Evolutionary conservation across 1,140 invertebrate species (phyloP).

Genomic region (Anastrepha obliqua): DNA sequence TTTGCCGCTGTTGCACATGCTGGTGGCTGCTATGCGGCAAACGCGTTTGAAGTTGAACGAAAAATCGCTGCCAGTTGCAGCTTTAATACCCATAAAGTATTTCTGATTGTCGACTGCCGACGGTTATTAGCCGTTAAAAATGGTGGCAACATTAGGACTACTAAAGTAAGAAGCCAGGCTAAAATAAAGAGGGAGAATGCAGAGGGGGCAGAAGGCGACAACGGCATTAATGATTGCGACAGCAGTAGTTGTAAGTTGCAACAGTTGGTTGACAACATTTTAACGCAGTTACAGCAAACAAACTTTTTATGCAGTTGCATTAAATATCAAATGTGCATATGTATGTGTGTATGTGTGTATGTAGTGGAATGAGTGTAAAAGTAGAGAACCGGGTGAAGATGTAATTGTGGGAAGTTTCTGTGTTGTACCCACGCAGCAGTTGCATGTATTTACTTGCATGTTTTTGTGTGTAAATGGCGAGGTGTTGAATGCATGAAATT

Average conservation of each 20-base stretch:
- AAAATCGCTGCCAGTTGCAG: slow-evolving; percentile 74
- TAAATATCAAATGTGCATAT: neutral
- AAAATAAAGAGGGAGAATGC: neutral
- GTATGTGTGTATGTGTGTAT: neutral
- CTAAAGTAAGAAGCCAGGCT: neutral
- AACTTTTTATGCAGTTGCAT: neutral
- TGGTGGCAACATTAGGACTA: slow-evolving; percentile 34
- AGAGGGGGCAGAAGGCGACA: slow-evolving; percentile 5
- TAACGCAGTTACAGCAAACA: slow-evolving; percentile 45
- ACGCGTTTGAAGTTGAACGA: slow-evolving; percentile 71
- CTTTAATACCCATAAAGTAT: slow-evolving; percentile 74
- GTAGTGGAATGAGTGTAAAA: neutral
- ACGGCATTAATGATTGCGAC: slow-evolving; percentile 35
- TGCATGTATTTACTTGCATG: neutral
- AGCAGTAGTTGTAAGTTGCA: slow-evolving; percentile 39
- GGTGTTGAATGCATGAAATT: neutral
- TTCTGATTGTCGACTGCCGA: slow-evolving; percentile 59
- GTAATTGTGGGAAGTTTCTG: neutral
- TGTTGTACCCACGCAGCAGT: neutral
- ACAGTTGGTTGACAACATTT: slow-evolving; percentile 53
- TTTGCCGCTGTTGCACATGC: neutral
- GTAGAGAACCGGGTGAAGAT: neutral
- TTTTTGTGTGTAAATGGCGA: neutral
- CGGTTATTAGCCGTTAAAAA: slow-evolving; percentile 57
- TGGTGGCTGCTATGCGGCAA: slow-evolving; percentile 1